These are phyloP conservation scores for Muntiacus muntjak DNA, from an alignment of 2,113 vertebrate species.

Conservation along the genomic window DNA sequence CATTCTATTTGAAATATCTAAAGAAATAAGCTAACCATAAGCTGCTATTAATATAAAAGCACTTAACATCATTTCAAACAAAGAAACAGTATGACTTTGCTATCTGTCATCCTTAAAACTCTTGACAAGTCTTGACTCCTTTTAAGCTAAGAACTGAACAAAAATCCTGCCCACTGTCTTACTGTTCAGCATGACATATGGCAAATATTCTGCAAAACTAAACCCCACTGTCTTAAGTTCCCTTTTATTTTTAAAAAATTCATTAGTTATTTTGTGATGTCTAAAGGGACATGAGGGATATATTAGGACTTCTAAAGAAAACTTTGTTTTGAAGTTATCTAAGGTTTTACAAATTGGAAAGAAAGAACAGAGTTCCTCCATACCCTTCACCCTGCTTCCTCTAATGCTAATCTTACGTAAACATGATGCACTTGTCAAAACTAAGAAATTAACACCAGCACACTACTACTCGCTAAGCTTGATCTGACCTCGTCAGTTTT, in stretches of 20 bases:
- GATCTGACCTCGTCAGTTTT: background rate
- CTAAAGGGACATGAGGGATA: background rate
- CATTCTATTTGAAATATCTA: background rate
- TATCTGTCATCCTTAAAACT: background rate
- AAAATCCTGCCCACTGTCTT: background rate
- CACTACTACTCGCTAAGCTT: background rate
- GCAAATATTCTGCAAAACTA: background rate
- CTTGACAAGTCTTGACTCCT: background rate
- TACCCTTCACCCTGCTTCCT: background rate
- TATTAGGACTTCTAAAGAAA: background rate
- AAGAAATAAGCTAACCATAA: background rate
- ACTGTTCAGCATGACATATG: background rate
- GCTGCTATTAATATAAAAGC: background rate
- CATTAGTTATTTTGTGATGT: constrained; percentile 10
- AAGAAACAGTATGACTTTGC: background rate
- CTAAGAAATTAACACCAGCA: background rate
- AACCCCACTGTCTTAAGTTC: background rate
- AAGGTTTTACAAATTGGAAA: background rate
- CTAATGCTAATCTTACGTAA: background rate
- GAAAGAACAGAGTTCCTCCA: background rate
- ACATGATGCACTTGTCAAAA: background rate
- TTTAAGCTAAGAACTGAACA: background rate
- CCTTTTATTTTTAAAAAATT: background rate
- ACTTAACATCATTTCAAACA: background rate
- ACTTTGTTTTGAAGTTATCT: background rate